phyloP scores from a whole-genome alignment of 2,113 vertebrate species.

The Colaptes auratus region DNA sequence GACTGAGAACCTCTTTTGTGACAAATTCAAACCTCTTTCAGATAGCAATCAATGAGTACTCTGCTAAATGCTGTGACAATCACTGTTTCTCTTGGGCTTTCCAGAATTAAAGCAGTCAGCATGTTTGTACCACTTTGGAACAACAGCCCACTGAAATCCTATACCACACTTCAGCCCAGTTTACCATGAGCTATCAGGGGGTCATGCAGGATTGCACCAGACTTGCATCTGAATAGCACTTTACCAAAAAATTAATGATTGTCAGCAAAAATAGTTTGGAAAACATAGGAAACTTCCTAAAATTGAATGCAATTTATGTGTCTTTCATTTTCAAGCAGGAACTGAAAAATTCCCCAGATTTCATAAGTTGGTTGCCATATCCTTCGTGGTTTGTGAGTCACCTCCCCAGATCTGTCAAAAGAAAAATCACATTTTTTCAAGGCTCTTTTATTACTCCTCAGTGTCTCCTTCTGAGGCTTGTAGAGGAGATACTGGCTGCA shows the following conservation, averaged over 20 bases:
- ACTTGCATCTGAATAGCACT: not conserved
- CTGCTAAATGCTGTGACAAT: not conserved
- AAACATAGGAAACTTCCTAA: not conserved
- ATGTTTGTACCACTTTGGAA: not conserved
- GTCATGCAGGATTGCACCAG: not conserved
- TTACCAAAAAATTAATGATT: not conserved
- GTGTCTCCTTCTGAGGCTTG: not conserved
- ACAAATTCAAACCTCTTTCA: not conserved
- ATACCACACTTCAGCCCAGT: not conserved
- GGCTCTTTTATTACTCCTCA: not conserved
- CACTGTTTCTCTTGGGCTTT: not conserved
- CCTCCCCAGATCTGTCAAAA: not conserved
- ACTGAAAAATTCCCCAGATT: conserved; percentile 20
- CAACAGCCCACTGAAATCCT: not conserved
- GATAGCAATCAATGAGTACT: not conserved
- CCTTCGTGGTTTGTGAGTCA: not conserved
- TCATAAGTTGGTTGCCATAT: conserved; percentile 1
- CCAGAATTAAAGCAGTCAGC: not conserved
- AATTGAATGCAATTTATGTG: not conserved
- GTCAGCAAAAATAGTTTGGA: not conserved
- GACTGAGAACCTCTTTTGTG: not conserved
- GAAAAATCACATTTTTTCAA: not conserved
- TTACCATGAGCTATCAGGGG: not conserved
- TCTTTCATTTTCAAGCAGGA: not conserved
- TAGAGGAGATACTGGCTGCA: not conserved